Evolutionary conservation across 2,113 vertebrate species (phyloP).

Genomic region (Myotis davidii): DNA sequence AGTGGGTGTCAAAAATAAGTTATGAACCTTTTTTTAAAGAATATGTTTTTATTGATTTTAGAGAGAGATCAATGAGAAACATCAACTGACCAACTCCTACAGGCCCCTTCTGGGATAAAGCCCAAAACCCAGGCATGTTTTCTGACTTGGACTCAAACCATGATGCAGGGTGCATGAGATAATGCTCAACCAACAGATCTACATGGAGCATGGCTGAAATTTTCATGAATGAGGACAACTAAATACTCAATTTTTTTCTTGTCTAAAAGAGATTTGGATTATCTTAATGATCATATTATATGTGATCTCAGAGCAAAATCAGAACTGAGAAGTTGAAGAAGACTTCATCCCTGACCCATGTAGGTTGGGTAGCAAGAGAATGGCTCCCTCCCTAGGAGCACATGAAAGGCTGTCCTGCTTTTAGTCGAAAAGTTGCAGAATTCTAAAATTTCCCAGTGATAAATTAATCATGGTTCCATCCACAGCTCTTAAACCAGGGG

Average conservation of each 20-base stretch:
- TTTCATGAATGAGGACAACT: not conserved
- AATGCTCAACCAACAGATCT: too few relatives aligned
- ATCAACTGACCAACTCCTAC: too few relatives aligned
- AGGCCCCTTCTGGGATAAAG: too few relatives aligned
- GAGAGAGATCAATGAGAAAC: too few relatives aligned
- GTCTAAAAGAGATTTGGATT: not conserved
- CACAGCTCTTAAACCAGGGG: slow-evolving; percentile 58
- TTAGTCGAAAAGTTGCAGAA: not conserved
- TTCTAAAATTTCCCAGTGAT: slow-evolving; percentile 55
- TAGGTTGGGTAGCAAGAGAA: not conserved
- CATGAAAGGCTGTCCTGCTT: not conserved
- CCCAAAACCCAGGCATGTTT: too few relatives aligned
- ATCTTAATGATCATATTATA: not conserved
- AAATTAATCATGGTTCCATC: slow-evolving; percentile 66
- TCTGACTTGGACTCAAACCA: too few relatives aligned
- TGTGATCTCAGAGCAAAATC: not conserved
- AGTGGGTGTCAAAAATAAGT: not conserved
- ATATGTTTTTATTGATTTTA: too few relatives aligned
- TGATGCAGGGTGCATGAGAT: too few relatives aligned
- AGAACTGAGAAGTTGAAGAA: not conserved
- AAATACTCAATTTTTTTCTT: not conserved
- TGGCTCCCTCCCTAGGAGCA: not conserved
- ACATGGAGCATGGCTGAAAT: not conserved
- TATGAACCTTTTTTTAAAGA: not conserved
- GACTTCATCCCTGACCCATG: not conserved